phyloP scores from a whole-genome alignment of 1,140 invertebrate species.

The Philopotamus ludificatus region DNA sequence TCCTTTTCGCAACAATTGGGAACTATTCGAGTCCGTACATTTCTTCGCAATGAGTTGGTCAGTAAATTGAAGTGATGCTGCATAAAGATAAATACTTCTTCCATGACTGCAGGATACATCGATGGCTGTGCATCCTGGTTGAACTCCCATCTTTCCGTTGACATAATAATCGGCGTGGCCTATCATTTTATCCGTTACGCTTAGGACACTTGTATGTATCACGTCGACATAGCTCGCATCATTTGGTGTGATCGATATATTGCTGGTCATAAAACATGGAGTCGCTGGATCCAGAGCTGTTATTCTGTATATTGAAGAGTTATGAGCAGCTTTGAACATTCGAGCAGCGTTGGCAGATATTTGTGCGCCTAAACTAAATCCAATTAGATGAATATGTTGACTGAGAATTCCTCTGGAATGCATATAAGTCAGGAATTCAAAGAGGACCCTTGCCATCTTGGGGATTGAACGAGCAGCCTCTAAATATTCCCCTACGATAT shows the following conservation, averaged over 20 bases:
- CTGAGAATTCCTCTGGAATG: slow-evolving; percentile 7
- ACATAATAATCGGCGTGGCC: slow-evolving; percentile 37
- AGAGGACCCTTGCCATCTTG: slow-evolving; percentile 19
- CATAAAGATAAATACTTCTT: slow-evolving; percentile 22
- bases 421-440: slow-evolving; percentile 26
- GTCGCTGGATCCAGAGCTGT: slow-evolving; percentile 36
- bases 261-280: slow-evolving; percentile 20
- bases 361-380: slow-evolving; percentile 36
- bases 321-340: slow-evolving; percentile 10
- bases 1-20: background rate
- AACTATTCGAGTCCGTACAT: background rate
- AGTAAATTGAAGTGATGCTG: slow-evolving; percentile 24
- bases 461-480: slow-evolving; percentile 3
- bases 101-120: slow-evolving; percentile 26
- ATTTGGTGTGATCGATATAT: slow-evolving; percentile 1
- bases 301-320: slow-evolving; percentile 13
- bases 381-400: slow-evolving; percentile 29
- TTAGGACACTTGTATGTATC: slow-evolving; percentile 35
- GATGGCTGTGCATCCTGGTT: slow-evolving; percentile 25
- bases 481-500: slow-evolving; percentile 16
- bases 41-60: slow-evolving; percentile 14
- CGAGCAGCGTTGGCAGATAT: slow-evolving; percentile 29
- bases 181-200: slow-evolving; percentile 10
- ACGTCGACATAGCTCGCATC: slow-evolving; percentile 35
- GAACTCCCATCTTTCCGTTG: slow-evolving; percentile 20